Percentiles rank a stretch among this genome's conserved stretches.
These are phyloP conservation scores for Conomelus anceps DNA, from an alignment of 2,888 invertebrate genomes.

Conservation along the genomic window DNA sequence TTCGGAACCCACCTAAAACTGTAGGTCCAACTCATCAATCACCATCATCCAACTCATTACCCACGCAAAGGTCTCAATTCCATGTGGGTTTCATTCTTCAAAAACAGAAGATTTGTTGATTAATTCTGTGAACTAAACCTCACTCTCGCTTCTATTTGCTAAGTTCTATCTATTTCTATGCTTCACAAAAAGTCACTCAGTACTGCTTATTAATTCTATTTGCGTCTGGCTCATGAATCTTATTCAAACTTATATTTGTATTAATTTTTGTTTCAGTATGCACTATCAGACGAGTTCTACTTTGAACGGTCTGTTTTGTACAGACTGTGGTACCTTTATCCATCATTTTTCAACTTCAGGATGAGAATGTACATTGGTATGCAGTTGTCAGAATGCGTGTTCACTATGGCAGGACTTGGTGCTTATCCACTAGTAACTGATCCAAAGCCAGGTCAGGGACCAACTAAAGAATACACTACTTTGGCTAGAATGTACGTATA, in stretches of 20 bases:
- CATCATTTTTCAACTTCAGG: conserved; percentile 80
- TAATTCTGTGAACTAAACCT: too few relatives aligned
- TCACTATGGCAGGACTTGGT: conserved; percentile 84
- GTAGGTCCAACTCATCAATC: too few relatives aligned
- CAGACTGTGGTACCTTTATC: conserved; percentile 77
- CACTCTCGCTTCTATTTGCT: too few relatives aligned
- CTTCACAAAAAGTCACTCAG: too few relatives aligned
- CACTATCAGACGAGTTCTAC: conserved; percentile 67
- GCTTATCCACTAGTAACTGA: conserved; percentile 73
- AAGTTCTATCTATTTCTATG: too few relatives aligned
- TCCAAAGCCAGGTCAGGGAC: conserved; percentile 78
- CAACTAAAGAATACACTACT: conserved; percentile 61
- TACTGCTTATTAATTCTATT: too few relatives aligned
- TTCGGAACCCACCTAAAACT: too few relatives aligned
- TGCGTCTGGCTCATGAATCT: too few relatives aligned
- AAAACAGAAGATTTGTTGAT: too few relatives aligned
- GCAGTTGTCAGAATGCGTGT: conserved; percentile 86
- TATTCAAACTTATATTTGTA: not conserved
- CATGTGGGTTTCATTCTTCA: too few relatives aligned
- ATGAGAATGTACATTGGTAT: conserved; percentile 87
- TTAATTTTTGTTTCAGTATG: conserved; percentile 54
- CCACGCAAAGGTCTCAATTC: too few relatives aligned
- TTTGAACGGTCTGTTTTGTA: conserved; percentile 63
- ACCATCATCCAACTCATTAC: too few relatives aligned
- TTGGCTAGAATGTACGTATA: conserved; percentile 53